Evolutionary conservation across 2,888 invertebrate genomes (phyloP), one percentile per base, ranked within the genome.

Genomic region (Mesoligia furuncula): DNA sequence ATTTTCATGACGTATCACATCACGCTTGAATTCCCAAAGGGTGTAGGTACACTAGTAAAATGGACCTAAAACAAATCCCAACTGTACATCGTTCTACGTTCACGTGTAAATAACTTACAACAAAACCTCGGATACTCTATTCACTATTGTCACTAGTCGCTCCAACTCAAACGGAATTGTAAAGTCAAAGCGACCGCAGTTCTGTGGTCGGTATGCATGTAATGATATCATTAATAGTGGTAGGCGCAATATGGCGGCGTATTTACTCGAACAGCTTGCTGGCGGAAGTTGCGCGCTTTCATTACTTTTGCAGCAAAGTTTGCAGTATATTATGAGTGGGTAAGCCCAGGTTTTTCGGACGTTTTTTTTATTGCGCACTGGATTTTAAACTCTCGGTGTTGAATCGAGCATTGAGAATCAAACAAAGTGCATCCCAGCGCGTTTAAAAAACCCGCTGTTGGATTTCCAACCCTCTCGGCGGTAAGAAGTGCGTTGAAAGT

Each of bases 131-230:
- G 64, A 75, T 62, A 66, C 39, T 72, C 7, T 72, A 59, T 27
- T 61, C 59, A 61, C 59, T 8, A 79, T 82, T 87, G 85, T 88
- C 80, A 74, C n/a, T 67, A 75, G 66, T 75, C 45, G 74, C 64
- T 75, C 42, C 27, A 81, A 76, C 77, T 77, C 74, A 77, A 79
- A 79, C 64, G 68, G 77, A 78, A 88, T 88, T 79, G 77, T 77
- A 57, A 82, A 85, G 73, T 73, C 79, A 67, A 75, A 31, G 64
- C 75, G 75, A 61, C 81, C 80, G 72, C 81, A 69, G 65, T 75
- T 74, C 51, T 79, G 80, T 77, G 87, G 80, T 79, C 74, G 77
- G 75, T 84, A 79, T 81, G 77, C 73, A 73, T 73, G 79, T 75
- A 66, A 62, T 74, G 69, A 39, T 65, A 69, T 69, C 73, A 71